These are phyloP conservation scores for Lasaia peninsularis DNA, from an alignment of 1,140 invertebrate genomes.

Conservation along the genomic window DNA sequence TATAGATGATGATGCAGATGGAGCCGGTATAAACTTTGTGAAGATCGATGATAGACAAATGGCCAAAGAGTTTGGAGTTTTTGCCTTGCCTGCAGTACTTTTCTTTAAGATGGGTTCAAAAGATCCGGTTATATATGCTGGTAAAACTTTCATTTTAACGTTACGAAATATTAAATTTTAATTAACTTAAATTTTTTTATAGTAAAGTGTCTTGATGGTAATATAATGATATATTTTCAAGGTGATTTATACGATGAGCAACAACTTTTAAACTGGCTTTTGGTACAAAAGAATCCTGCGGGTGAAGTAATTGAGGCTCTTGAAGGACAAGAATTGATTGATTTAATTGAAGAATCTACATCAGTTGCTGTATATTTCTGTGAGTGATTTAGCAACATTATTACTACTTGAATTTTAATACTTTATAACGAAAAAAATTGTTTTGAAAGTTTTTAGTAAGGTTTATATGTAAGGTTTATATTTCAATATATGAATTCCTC, in stretches of 20 bases:
- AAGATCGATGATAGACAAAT: constrained; percentile 93
- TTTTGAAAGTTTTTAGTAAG: not conserved
- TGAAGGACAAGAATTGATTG: constrained; percentile 88
- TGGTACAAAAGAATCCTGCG: constrained; percentile 93
- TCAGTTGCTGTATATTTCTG: constrained; percentile 95
- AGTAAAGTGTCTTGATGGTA: constrained; percentile 5
- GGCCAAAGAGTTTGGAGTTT: constrained; percentile 92
- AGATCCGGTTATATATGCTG: constrained; percentile 95
- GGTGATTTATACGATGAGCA: constrained; percentile 94
- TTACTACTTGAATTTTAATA: not conserved
- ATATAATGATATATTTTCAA: constrained; percentile 47
- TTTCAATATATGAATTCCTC: no score
- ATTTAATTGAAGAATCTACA: constrained; percentile 88
- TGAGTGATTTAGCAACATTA: constrained; percentile 77
- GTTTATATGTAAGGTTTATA: not conserved
- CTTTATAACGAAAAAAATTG: no score
- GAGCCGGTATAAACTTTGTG: constrained; percentile 95
- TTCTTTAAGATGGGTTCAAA: constrained; percentile 93
- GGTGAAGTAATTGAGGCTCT: constrained; percentile 94
- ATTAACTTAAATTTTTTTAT: no score
- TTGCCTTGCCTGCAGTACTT: constrained; percentile 91
- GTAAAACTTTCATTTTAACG: constrained; percentile 60
- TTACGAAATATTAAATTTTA: no score
- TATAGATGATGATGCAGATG: constrained; percentile 95
- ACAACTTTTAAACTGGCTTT: constrained; percentile 91